Evolutionary conservation across 2,797 vertebrate species (phyloP), one percentile per base, ranked within the genome.

Genomic region (Gymnodraco acuticeps): DNA sequence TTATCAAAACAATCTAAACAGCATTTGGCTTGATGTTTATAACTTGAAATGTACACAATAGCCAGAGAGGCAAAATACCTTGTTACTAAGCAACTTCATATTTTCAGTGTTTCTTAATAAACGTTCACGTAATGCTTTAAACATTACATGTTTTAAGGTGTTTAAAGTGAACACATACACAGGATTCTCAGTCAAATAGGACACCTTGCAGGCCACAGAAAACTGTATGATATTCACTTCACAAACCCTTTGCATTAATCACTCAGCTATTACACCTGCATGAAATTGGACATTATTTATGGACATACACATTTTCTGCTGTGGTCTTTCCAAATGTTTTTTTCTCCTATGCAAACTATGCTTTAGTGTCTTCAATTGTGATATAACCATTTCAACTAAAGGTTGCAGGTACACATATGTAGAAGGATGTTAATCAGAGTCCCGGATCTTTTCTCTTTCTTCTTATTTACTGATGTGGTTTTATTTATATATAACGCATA

Each of bases 21-120:
- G 13, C n/a, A 47, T 23, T 5, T 16, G 38, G n/a, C 17, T 45
- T 42, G 16, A 31, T 45, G 51, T 6, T 58, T 5, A 50, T 14
- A 3, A 27, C 62, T 67, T 52, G n/a, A 31, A 27, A 74, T 69
- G 14, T 31, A 12, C 13, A 1, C 19, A 1, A 48, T 19, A 77
- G 12, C 59, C 52, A 54, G 46, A 46, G 20, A 67, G 33, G 33
- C 33, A 27, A 27, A 27, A 27, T 1, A 27, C 27, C 4, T 27
- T 27, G 27, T 27, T 27, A 27, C 27, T 27, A 27, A 27, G 27
- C 27, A 38, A 38, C 33, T 38, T 6, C 33, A 67, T 47, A 13
- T 41, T 47, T 53, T 43, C 42, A 65, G 31, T 53, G 33, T 43
- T 63, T 48, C 52, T 64, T 64, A 43, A 69, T 58, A 38, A 38